Conservation (phyloP, 2,888 invertebrate genomes). For the Autographa pulchrina region DNA sequence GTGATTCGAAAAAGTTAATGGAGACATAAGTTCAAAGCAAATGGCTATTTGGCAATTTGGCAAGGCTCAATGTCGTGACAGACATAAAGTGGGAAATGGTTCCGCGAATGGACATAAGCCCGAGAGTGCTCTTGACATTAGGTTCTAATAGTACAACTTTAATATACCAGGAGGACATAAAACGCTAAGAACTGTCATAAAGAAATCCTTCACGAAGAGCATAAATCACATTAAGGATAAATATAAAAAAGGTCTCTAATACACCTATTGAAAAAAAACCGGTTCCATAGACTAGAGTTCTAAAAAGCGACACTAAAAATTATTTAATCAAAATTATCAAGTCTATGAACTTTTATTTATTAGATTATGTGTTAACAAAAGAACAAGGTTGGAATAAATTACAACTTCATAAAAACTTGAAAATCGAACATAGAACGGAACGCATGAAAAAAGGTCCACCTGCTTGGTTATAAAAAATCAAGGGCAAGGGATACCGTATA, state of each 20-base stretch:
- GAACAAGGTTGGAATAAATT: conserved; percentile 44
- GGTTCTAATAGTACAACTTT: neutral
- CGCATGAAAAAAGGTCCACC: conserved; percentile 20
- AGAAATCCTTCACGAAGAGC: neutral
- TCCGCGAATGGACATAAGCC: conserved; percentile 2
- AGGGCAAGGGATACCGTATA: conserved; percentile 39
- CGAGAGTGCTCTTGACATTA: neutral
- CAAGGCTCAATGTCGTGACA: conserved; percentile 4
- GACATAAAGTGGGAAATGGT: conserved; percentile 1
- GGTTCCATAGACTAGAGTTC: neutral
- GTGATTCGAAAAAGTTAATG: conserved; percentile 2
- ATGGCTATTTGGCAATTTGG: neutral
- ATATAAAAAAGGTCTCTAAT: neutral
- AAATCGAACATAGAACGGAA: conserved; percentile 19
- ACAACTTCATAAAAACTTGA: conserved; percentile 16
- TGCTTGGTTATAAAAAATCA: conserved; percentile 25
- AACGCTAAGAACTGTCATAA: neutral
- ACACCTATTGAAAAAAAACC: neutral
- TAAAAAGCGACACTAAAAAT: neutral
- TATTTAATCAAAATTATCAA: conserved; percentile 8
- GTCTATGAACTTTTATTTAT: conserved; percentile 27
- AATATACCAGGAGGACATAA: conserved; percentile 3
- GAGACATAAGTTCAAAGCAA: conserved; percentile 2
- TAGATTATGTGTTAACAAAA: conserved; percentile 33
- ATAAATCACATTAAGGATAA: neutral